A percentile compares a stretch with the other conserved stretches of the same genome.
Evolutionary conservation across 1,140 invertebrate genomes (phyloP).

Genomic region (Pseudomyrmex pallidus): DNA sequence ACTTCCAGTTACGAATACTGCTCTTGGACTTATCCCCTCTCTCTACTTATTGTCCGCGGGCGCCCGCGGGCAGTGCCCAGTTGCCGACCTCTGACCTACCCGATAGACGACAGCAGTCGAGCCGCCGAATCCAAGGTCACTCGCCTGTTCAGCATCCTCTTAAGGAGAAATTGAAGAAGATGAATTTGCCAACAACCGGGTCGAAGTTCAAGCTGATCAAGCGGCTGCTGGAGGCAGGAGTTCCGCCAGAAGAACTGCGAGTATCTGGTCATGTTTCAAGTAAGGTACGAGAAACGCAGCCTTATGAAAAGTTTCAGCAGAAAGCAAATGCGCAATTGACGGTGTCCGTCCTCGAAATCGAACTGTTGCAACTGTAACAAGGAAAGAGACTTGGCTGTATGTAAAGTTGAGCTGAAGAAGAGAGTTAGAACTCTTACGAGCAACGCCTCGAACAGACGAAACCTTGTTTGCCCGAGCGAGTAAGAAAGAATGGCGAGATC

Average conservation of each 20-base stretch:
- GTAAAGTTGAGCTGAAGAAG: neutral
- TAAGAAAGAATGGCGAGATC: neutral
- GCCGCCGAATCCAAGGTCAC: too few species aligned
- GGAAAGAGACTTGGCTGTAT: neutral
- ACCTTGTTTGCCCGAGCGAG: neutral
- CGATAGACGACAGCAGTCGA: too few species aligned
- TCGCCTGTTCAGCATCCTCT: too few species aligned
- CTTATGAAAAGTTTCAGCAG: neutral
- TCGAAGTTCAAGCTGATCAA: neutral
- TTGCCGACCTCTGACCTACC: too few species aligned
- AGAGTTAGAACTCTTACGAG: conserved; percentile 1
- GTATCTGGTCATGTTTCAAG: too few species aligned
- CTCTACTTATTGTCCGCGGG: too few species aligned
- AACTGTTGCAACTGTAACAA: neutral
- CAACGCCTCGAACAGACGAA: neutral
- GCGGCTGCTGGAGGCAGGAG: neutral
- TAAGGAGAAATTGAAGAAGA: neutral
- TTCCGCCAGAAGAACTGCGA: neutral
- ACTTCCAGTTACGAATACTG: too few species aligned
- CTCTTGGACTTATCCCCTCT: too few species aligned
- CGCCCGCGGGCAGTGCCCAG: too few species aligned
- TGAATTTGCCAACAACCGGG: neutral
- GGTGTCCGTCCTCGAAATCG: neutral
- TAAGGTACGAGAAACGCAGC: too few species aligned
- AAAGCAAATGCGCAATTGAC: neutral